These are phyloP conservation scores for Oxygymnocypris stewartii DNA, from an alignment of 2,113 vertebrate genomes.

Conservation along the genomic window DNA sequence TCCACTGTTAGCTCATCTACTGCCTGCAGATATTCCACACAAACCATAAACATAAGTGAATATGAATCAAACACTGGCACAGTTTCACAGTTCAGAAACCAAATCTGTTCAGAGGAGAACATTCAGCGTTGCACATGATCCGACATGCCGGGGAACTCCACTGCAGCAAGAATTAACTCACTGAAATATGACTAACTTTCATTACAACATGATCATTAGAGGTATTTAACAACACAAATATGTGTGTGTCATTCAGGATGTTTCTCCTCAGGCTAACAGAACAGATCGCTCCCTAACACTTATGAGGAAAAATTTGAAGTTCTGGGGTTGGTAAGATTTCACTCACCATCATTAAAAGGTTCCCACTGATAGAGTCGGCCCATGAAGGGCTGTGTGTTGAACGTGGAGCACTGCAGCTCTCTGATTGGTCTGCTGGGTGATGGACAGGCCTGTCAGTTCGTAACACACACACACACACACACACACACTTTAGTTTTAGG, in stretches of 20 bases:
- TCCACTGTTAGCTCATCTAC: background rate
- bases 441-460: slow-evolving; percentile 81
- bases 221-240: background rate
- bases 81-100: background rate
- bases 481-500: too few species aligned
- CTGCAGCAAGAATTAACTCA: background rate
- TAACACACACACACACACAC: slow-evolving; percentile 11
- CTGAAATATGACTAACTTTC: background rate
- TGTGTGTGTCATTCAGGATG: background rate
- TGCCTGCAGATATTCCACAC: background rate
- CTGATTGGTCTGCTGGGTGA: slow-evolving; percentile 84
- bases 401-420: slow-evolving; percentile 89
- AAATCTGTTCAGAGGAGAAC: background rate
- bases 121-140: background rate
- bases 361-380: slow-evolving; percentile 95
- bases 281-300: too few species aligned
- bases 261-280: background rate
- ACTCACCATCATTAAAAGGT: slow-evolving; percentile 90
- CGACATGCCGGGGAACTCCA: background rate
- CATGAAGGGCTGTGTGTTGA: slow-evolving; percentile 95
- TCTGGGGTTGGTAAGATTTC: too few species aligned
- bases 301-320: too few species aligned
- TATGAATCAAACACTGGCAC: background rate
- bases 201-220: background rate
- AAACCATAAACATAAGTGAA: background rate